Evolutionary conservation across 2,113 vertebrate species (phyloP).

Genomic region (Takifugu bimaculatus): DNA sequence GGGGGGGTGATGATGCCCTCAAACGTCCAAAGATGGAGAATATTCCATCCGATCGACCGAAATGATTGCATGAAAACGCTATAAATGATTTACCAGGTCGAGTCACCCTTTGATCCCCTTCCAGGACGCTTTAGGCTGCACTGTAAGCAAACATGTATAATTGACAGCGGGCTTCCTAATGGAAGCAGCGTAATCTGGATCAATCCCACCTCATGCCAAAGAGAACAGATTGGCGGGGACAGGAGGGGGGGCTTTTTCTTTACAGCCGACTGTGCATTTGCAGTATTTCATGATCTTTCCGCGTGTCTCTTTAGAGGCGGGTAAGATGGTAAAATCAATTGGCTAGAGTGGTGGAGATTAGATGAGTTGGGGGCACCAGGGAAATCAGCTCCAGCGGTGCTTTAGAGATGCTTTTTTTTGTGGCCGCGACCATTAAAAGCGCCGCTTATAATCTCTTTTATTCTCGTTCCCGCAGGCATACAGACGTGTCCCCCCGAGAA

Average conservation of each 20-base stretch:
- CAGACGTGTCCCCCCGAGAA: conserved; percentile 92
- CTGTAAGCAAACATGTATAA: conserved; percentile 58
- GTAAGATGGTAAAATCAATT: conserved; percentile 45
- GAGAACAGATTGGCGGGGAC: conserved; percentile 59
- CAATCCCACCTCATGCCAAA: conserved; percentile 53
- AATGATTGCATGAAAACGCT: neutral
- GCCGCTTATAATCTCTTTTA: conserved; percentile 4
- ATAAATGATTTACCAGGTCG: conserved; percentile 4
- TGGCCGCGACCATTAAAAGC: conserved; percentile 5
- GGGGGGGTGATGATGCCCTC: neutral
- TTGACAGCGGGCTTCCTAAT: conserved; percentile 55
- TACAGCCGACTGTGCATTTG: conserved; percentile 37
- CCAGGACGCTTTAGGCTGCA: conserved; percentile 25
- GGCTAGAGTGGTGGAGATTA: conserved; percentile 34
- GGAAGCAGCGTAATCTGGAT: conserved; percentile 63
- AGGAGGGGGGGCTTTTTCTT: conserved; percentile 21
- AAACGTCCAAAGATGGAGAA: neutral
- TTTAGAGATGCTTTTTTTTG: conserved; percentile 19
- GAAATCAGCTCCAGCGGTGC: conserved; percentile 22
- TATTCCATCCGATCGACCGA: neutral
- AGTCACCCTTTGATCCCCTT: conserved; percentile 7
- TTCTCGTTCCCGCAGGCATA: conserved; percentile 75
- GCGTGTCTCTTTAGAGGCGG: conserved; percentile 16
- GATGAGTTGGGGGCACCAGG: conserved; percentile 14
- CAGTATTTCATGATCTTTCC: conserved; percentile 39